Evolutionary conservation across 2,797 vertebrate genomes (phyloP), one percentile per base, ranked within the genome.

Genomic region (Silurus aristotelis): DNA sequence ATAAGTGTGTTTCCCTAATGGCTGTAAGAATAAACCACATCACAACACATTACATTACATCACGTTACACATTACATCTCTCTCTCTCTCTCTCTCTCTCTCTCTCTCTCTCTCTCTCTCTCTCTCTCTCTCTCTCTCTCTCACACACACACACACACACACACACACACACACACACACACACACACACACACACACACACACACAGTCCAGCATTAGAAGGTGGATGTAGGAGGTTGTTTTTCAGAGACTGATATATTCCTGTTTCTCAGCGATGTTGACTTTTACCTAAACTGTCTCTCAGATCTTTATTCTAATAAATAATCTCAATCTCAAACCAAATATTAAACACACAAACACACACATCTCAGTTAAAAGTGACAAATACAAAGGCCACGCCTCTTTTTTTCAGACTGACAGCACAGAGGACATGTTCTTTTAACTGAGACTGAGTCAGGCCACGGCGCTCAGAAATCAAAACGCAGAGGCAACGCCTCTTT

Each of bases 21-120:
- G 22, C 67, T 80, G 84, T 67, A 85, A 48, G 55, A 43, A n/a
- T 27, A 85, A 52, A 60, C 48, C 76, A 71, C 38, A 71, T 84
- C 31, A 38, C 31, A 75, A 56, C 25, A 0, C 73, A 52, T n/a
- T 12, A 55, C 46, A 52, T 22, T n/a, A n/a, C n/a, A n/a, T n/a
- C n/a, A n/a, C n/a, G n/a, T n/a, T n/a, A n/a, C 31, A 31, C 61
- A 63, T 31, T 27, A 27, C 27, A 27, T 7, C 52, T 13, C 52
- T 13, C 52, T 13, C 52, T 13, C 52, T 13, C 52, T 13, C 52
- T 13, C 52, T 13, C 52, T 13, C 61, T 8, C 55, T 14, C 55
- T 14, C 55, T 14, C 55, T 14, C 55, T 14, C 55, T 14, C 55
- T 14, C 55, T 14, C 55, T 2, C 55, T 14, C 52, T 13, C 52